Evolutionary conservation across 2,888 invertebrate genomes (phyloP), one percentile per base, ranked within the genome.

Genomic region (Plagodis pulveraria): DNA sequence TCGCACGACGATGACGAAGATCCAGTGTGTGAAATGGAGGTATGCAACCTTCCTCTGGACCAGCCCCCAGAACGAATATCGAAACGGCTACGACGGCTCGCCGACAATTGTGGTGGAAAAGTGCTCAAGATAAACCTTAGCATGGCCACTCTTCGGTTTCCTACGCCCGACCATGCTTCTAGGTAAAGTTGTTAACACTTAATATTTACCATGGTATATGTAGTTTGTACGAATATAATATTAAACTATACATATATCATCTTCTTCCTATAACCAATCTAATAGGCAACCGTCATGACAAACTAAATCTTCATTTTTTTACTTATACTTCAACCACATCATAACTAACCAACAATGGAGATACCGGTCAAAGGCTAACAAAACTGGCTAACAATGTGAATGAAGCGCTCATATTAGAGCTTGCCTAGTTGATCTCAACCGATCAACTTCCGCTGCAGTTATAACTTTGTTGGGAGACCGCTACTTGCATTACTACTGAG

Each of bases 21-120:
- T n/a, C 77, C 83, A 0, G 82, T 80, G 6, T 90, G 94, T 76
- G 95, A 95, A 81, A 91, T 97, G 76, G 91, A 95, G 73, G 94
- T 97, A 43, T 90, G 88, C 56, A 96, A 96, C 81, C 91, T 96
- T 71, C 96, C 96, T 0, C 81, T 92, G 58, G 94, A 94, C 64
- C 91, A 94, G 69, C 94, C 95, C 6, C 79, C 87, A 0, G 93
- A 91, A 47, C 90, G 93, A 49, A 87, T 96, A 36, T 94, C 94
- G 32, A 93, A 93, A 60, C 89, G 96, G 42, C 91, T 98, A 56
- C 94, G 95, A 60, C 93, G 95, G 72, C 83, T 97, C 56, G 95
- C 96, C 0, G 95, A 95, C 73, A 97, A 97, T 83, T 97, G 96
- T 78, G 97, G 97, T 0, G 97, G 97, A 5, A 94, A 95, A 72